Evolutionary conservation across 2,888 invertebrate species (phyloP), one percentile per base, ranked within the genome.

Genomic region (Agonopterix alstromeriana): DNA sequence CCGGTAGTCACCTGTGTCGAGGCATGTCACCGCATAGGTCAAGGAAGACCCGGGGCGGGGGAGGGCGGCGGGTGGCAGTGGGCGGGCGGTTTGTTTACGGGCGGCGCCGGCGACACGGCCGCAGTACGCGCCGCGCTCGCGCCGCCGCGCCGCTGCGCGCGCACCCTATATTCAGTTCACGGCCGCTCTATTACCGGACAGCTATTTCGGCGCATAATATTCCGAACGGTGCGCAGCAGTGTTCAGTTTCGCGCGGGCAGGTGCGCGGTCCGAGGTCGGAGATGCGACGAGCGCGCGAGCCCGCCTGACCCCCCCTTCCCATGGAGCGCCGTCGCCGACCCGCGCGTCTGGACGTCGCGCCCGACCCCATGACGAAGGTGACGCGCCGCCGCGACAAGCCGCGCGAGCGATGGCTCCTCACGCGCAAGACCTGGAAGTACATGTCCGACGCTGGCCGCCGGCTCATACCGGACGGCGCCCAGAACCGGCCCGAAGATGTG

Each of bases 371-470:
- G 90, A 92, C 91, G 53, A 90, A 89, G 69, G 82, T 90, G 45
- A 82, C 90, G 63, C 83, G 91, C 51, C 91, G 90, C 60, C 88
- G 91, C 46, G 82, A 90, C 50, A 90, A 90, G 70, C 83, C 90
- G 63, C 93, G 94, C 70, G 96, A 96, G 79, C 91, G 96, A 77
- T 97, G 96, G 96, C 89, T 96, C 52, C 90, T 96, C 51, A 96
- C 96, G 43, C 89, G 96, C 52, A 96, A 97, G 83, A 96, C 96
- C 45, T 96, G 96, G 96, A 90, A 95, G 63, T 96, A 96, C 79
- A 97, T 97, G 96, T 92, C 95, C n/a, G 96, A 96, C 63, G 95
- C 96, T 35, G 96, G 96, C 43, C 92, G 95, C 52, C 94, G 94
- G 69, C 90, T 97, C 46, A 93, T 96, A 50, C 96, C 96, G n/a